Evolutionary conservation across 2,113 vertebrate genomes (phyloP), one percentile per base, ranked within the genome.

Genomic region (Zapus hudsonius): DNA sequence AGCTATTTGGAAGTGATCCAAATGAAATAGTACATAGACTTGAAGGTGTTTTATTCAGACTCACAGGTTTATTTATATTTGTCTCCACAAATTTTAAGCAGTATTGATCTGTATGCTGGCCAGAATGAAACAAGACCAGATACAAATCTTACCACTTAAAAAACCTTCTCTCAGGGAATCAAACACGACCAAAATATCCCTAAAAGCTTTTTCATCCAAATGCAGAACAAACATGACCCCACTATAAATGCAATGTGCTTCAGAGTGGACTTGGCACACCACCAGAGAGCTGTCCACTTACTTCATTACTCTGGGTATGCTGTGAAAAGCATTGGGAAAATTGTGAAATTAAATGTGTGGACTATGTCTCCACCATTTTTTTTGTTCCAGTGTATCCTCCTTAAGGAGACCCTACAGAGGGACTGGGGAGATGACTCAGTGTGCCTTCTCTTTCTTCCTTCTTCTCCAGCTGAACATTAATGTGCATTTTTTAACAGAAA

Each of bases 71-170:
- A 90, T 96, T 95, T 96, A 93, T 96, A 96, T 91, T 95, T 95
- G 66, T 96, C 80, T 95, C 90, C 89, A 89, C 84, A 96, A 96
- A 97, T 95, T 96, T 75, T 96, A 96, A 96, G 87, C n/a, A 29
- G 55, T 97, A 97, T 97, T 94, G 96, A 97, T 97, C 96, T 92
- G n/a, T 92, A 33, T 95, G 75, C 96, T 97, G 96, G 47, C 81
- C 69, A 75, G 72, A 63, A 93, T 97, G 97, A 97, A 93, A 80
- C 74, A 94, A 97, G 96, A 91, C 10, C 95, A 94, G 91, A 97
- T 44, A 88, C 13, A 89, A 89, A 96, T 25, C 95, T 94, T 93
- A 93, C 38, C 67, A 75, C 85, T 97, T 95, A 89, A 93, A 96
- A 94, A 92, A 55, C 69, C 61, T 13, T 69, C 12, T 94, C 44